These are phyloP conservation scores for Colius striatus DNA, from an alignment of 2,113 vertebrate species.

Conservation along the genomic window DNA sequence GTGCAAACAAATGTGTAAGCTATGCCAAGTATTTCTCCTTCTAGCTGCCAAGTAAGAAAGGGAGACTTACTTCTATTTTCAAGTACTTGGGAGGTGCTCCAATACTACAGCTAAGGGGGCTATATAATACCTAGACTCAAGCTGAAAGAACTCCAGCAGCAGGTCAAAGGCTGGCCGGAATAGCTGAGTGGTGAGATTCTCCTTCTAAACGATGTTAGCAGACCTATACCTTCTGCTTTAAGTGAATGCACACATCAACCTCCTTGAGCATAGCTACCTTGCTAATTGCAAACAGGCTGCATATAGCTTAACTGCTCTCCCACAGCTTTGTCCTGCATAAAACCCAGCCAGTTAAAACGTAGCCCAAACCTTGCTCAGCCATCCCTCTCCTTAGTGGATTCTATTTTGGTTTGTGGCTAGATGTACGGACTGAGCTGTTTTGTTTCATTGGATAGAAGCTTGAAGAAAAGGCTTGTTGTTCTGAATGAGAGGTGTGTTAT, in stretches of 20 bases:
- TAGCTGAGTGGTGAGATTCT: background rate
- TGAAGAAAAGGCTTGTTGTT: conserved; percentile 50
- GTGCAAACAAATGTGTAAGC: conserved; percentile 57
- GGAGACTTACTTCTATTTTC: conserved; percentile 62
- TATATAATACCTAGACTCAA: background rate
- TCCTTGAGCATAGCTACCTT: background rate
- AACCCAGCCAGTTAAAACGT: background rate
- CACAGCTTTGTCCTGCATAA: background rate
- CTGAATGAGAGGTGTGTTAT: background rate
- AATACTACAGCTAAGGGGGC: background rate
- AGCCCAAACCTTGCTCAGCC: background rate
- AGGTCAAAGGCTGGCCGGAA: background rate
- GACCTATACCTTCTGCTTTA: background rate
- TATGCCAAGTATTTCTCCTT: conserved; percentile 40
- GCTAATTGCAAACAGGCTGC: background rate
- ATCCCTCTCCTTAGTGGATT: background rate
- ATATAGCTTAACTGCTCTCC: background rate
- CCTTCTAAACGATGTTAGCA: background rate
- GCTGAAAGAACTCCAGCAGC: conserved; percentile 8
- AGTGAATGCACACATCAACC: background rate
- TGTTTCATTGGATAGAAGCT: background rate
- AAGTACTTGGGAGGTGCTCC: conserved; percentile 47
- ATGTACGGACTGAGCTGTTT: background rate
- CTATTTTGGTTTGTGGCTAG: conserved; percentile 29
- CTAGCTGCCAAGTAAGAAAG: conserved; percentile 50